Conservation (phyloP, 2,888 invertebrate species). For the Scaptomyza parva region DNA sequence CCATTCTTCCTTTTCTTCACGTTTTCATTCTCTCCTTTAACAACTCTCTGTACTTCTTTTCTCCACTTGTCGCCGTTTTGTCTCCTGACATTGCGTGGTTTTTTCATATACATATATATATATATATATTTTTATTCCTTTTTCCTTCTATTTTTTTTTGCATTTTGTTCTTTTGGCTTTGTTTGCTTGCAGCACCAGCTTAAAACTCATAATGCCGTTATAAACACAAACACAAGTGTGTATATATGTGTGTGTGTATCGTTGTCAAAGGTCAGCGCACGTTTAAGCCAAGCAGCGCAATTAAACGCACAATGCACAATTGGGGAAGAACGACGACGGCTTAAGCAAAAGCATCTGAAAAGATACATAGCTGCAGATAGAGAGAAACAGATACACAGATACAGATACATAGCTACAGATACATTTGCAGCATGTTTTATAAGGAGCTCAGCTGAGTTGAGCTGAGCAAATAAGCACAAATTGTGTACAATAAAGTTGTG, state of each 20-base stretch:
- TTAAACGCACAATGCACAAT: slow-evolving; percentile 74
- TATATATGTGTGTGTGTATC: slow-evolving; percentile 33
- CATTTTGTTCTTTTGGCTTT: slow-evolving; percentile 54
- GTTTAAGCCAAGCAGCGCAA: slow-evolving; percentile 78
- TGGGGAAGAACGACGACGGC: slow-evolving; percentile 27
- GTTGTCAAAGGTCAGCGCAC: slow-evolving; percentile 79
- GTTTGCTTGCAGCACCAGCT: slow-evolving; percentile 64
- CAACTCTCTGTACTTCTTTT: slow-evolving; percentile 23
- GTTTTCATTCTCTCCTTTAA: background rate
- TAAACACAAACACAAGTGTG: slow-evolving; percentile 56
- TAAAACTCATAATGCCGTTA: slow-evolving; percentile 79
- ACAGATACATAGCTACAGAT: slow-evolving; percentile 15
- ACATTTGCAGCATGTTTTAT: slow-evolving; percentile 14
- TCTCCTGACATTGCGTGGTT: slow-evolving; percentile 72
- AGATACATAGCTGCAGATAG: slow-evolving; percentile 34
- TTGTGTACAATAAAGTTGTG: slow-evolving; percentile 38
- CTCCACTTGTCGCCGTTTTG: slow-evolving; percentile 68
- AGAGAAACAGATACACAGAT: slow-evolving; percentile 24
- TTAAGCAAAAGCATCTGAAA: slow-evolving; percentile 18
- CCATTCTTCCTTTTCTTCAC: slow-evolving; percentile 10
- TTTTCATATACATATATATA: slow-evolving; percentile 19
- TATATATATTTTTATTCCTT: slow-evolving; percentile 38
- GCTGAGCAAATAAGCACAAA: slow-evolving; percentile 34
- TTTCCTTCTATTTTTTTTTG: slow-evolving; percentile 16
- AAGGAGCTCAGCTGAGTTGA: slow-evolving; percentile 10